These are phyloP conservation scores for Pomatostomus ruficeps DNA, from an alignment of 2,113 vertebrate genomes.

Conservation along the genomic window DNA sequence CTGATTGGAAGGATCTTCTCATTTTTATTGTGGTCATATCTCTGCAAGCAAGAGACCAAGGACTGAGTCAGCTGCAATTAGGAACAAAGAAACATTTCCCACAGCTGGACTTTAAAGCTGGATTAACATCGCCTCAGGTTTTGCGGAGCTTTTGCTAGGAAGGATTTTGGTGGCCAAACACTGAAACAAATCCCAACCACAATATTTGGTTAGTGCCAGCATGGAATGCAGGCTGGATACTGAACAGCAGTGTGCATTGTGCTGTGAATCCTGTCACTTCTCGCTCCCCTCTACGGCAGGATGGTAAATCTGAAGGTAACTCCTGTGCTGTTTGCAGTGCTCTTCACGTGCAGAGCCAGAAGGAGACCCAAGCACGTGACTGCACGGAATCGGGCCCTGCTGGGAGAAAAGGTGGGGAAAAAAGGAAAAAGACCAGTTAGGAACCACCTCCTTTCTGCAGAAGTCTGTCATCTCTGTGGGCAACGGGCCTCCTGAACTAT, in stretches of 20 bases:
- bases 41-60: conserved; percentile 72
- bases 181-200: not conserved
- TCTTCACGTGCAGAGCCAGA: not conserved
- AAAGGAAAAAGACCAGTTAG: not conserved
- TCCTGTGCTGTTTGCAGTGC: not conserved
- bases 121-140: not conserved
- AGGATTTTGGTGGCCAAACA: not conserved
- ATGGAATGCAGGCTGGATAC: not conserved
- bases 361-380: not conserved
- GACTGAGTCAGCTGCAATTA: not conserved
- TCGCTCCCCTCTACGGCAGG: not conserved
- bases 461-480: conserved; percentile 15
- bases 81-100: not conserved
- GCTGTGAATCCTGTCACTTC: not conserved
- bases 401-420: not conserved
- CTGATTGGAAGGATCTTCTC: conserved; percentile 94
- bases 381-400: not conserved
- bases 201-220: not conserved
- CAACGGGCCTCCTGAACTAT: not conserved
- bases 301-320: not conserved
- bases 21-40: conserved; percentile 90
- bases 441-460: not conserved
- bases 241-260: not conserved
- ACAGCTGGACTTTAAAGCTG: not conserved
- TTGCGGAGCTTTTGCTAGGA: not conserved